These are phyloP conservation scores for Limosa lapponica DNA, from an alignment of 2,797 vertebrate genomes.

Conservation along the genomic window DNA sequence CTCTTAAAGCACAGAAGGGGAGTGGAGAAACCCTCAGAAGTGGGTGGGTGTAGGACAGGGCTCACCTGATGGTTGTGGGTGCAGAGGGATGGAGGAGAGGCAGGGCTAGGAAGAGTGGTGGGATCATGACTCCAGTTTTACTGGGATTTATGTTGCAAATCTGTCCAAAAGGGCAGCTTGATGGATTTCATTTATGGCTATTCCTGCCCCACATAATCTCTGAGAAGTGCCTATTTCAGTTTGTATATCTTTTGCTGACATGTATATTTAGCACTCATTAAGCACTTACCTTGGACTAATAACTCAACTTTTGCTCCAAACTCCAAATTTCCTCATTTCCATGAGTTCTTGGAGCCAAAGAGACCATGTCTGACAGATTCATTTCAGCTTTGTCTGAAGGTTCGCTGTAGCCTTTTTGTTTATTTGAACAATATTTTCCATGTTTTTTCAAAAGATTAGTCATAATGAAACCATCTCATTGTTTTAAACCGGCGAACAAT, in stretches of 20 bases:
- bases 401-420: neutral
- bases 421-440: neutral
- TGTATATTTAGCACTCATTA: slow-evolving; percentile 52
- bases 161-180: neutral
- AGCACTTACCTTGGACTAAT: slow-evolving; percentile 52
- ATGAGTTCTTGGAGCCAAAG: neutral
- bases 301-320: slow-evolving; percentile 3
- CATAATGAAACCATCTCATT: neutral
- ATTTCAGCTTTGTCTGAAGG: neutral
- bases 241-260: slow-evolving; percentile 29
- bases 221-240: slow-evolving; percentile 25
- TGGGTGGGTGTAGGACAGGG: neutral
- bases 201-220: neutral
- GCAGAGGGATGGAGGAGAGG: neutral
- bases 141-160: neutral
- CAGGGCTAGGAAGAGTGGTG: rapidly evolving
- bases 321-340: neutral
- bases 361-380: neutral
- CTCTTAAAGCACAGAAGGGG: neutral
- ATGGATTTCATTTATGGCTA: neutral
- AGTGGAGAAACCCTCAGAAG: rapidly evolving
- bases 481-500: neutral
- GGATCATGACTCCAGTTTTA: neutral
- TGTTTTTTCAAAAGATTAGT: neutral
- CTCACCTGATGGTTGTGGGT: neutral